phyloP scores from a whole-genome alignment of 2,113 vertebrate genomes.

The Todiramphus chloris region DNA sequence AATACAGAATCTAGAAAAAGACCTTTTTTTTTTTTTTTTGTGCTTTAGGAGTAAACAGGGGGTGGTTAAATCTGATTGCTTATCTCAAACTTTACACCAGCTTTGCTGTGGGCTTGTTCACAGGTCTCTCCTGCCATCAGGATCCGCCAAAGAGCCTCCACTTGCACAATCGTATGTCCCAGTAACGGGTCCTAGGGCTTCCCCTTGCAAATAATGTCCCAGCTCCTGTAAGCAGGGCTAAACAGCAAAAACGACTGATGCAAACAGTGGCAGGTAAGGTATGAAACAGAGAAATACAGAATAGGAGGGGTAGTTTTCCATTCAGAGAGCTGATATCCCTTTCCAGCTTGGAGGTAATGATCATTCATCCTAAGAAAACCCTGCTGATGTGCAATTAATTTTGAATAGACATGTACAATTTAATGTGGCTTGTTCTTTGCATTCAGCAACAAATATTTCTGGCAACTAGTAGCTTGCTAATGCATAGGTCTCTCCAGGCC shows the following conservation, averaged over 20 bases:
- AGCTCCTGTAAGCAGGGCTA: not conserved
- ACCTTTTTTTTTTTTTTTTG: constrained; percentile 51
- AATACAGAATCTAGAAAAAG: constrained; percentile 8
- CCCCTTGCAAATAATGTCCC: not conserved
- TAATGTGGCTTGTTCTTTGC: not conserved
- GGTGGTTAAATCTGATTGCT: constrained; percentile 77
- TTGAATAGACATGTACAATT: not conserved
- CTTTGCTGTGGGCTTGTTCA: constrained; percentile 68
- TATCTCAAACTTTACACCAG: constrained; percentile 78
- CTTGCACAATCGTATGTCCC: not conserved
- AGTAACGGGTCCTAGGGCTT: not conserved
- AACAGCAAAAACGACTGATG: not conserved
- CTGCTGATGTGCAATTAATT: not conserved
- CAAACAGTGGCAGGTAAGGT: not conserved
- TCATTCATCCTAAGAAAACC: not conserved
- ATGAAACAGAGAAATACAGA: not conserved
- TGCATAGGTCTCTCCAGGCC: not conserved
- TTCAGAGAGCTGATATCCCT: not conserved
- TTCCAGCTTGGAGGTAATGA: not conserved
- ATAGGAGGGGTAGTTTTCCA: not conserved
- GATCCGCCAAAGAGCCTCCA: not conserved
- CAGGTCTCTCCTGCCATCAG: constrained; percentile 24
- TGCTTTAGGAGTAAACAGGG: constrained; percentile 78
- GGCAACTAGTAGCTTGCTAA: not conserved
- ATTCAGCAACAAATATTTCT: not conserved